phyloP scores from a whole-genome alignment of 1,140 invertebrate species.

The Aphis craccivora region DNA sequence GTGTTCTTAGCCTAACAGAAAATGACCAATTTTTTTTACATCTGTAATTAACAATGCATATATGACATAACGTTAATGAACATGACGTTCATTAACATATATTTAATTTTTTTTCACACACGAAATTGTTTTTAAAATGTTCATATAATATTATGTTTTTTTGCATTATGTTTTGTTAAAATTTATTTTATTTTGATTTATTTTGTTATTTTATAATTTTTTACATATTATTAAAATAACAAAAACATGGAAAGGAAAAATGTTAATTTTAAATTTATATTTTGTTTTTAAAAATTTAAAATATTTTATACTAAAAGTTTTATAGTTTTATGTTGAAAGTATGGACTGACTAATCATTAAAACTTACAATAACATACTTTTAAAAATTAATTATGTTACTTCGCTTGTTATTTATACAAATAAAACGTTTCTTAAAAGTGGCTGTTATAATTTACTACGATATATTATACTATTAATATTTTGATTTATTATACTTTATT shows the following conservation, averaged over 20 bases:
- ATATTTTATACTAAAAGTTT: constrained; percentile 29
- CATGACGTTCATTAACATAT: too few relatives aligned
- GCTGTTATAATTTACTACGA: constrained; percentile 38
- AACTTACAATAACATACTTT: constrained; percentile 18
- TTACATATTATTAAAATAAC: background rate
- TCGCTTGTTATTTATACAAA: constrained; percentile 45
- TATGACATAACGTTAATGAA: background rate
- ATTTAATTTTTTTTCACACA: too few relatives aligned
- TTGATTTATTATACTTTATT: constrained; percentile 46
- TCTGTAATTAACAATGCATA: background rate
- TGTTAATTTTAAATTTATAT: constrained; percentile 26
- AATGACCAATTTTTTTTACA: constrained; percentile 24
- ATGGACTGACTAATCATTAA: background rate
- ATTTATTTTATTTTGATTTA: background rate
- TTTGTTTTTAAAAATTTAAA: constrained; percentile 45
- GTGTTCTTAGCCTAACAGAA: constrained; percentile 25
- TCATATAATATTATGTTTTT: too few relatives aligned
- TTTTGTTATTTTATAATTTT: constrained; percentile 20
- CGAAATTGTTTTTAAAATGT: too few relatives aligned
- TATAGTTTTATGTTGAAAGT: constrained; percentile 17
- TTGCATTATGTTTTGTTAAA: background rate
- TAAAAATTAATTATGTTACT: constrained; percentile 28
- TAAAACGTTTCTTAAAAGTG: constrained; percentile 48
- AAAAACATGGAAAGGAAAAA: background rate
- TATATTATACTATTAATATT: constrained; percentile 48